phyloP scores from a whole-genome alignment of 2,113 vertebrate species.

The Murina feae region DNA sequence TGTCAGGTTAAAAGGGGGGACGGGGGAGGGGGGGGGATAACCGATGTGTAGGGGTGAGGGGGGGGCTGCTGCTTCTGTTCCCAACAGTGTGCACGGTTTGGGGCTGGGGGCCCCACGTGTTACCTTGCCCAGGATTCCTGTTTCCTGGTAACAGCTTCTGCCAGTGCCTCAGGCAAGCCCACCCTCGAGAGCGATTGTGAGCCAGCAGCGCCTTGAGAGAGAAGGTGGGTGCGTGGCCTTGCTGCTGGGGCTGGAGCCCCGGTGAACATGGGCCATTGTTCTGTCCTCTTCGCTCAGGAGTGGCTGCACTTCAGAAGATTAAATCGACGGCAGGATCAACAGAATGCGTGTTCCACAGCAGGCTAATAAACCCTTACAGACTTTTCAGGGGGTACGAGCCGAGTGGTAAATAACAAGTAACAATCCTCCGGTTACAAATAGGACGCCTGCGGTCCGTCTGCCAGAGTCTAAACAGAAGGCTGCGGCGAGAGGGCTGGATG shows the following conservation, averaged over 20 bases:
- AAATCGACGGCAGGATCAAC: slow-evolving; percentile 70
- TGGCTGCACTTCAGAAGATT: slow-evolving; percentile 61
- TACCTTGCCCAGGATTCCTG: neutral
- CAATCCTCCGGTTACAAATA: slow-evolving; percentile 53
- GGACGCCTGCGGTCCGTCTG: neutral
- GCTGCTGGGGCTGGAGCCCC: neutral
- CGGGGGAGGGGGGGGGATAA: neutral
- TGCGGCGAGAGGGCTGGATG: neutral
- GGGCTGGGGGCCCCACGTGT: neutral
- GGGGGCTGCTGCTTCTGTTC: neutral
- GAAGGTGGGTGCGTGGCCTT: slow-evolving; percentile 11
- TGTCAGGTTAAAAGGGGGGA: neutral
- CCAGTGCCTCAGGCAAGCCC: slow-evolving; percentile 42
- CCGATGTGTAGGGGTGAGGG: neutral
- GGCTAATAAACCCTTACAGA: slow-evolving; percentile 58
- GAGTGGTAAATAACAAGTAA: slow-evolving; percentile 62
- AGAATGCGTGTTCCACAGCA: slow-evolving; percentile 55
- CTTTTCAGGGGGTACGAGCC: slow-evolving; percentile 43
- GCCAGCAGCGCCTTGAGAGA: too few relatives aligned
- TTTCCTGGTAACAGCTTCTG: slow-evolving; percentile 35
- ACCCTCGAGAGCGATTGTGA: slow-evolving; percentile 15
- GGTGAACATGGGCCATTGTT: neutral
- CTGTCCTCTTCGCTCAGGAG: slow-evolving; percentile 12
- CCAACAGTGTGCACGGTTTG: neutral
- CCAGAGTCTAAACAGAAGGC: slow-evolving; percentile 16